phyloP scores from a whole-genome alignment of 1,140 invertebrate species.

The Euura saliciscinereae region DNA sequence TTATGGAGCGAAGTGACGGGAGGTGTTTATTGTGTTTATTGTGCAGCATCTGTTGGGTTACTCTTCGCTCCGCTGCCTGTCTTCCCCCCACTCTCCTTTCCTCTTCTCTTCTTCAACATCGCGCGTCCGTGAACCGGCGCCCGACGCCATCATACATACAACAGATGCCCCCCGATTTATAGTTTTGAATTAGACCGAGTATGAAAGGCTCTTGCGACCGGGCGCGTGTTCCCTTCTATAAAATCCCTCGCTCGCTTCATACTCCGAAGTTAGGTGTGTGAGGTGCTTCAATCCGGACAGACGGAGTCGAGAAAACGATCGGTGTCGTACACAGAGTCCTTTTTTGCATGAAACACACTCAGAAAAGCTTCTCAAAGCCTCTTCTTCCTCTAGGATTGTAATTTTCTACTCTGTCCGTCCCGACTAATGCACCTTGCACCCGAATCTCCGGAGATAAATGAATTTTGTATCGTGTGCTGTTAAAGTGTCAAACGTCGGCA shows the following conservation, averaged over 20 bases:
- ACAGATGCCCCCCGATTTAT: conserved; percentile 59
- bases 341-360: too few species aligned
- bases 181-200: conserved; percentile 59
- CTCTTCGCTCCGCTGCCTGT: conserved; percentile 38
- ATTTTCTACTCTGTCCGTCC: too few species aligned
- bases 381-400: too few species aligned
- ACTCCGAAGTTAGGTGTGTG: too few species aligned
- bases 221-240: conserved; percentile 36
- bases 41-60: conserved; percentile 59
- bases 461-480: too few species aligned
- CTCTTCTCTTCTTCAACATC: neutral
- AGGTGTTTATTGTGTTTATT: conserved; percentile 63
- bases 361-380: too few species aligned
- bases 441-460: too few species aligned
- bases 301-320: too few species aligned
- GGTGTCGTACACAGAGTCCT: too few species aligned
- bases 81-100: conserved; percentile 21
- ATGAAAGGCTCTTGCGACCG: conserved; percentile 43
- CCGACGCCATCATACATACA: conserved; percentile 54
- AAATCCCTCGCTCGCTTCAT: conserved; percentile 29
- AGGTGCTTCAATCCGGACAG: too few species aligned
- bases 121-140: conserved; percentile 42
- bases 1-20: conserved; percentile 60
- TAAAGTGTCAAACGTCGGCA: too few species aligned
- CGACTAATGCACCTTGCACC: too few species aligned